Percentiles rank a stretch among this genome's conserved stretches.
Evolutionary conservation across 2,888 invertebrate species (phyloP).

Genomic region (Cryptophagus acutangulus): DNA sequence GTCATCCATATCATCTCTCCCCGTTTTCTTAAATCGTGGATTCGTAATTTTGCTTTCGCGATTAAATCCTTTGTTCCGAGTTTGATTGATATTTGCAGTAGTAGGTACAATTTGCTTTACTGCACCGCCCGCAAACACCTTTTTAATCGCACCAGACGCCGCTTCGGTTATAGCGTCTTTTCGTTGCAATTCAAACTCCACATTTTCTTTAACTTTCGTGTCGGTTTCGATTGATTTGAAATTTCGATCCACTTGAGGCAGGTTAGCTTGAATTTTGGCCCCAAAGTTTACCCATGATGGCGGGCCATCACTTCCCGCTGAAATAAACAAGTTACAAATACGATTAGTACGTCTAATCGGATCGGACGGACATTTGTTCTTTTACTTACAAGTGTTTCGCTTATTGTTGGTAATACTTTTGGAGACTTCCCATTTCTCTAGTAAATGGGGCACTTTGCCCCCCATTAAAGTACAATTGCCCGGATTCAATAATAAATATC

Average conservation of each 20-base stretch:
- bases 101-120: conserved; percentile 43
- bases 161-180: conserved; percentile 86
- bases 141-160: conserved; percentile 53
- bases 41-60: conserved; percentile 9
- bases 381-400: conserved; percentile 1
- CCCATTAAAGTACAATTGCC: conserved; percentile 69
- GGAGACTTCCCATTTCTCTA: conserved; percentile 83
- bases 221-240: conserved; percentile 66
- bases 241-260: conserved; percentile 50
- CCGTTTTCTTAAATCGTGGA: conserved; percentile 10
- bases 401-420: conserved; percentile 37
- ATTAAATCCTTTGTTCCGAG: conserved; percentile 10
- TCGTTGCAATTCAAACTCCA: conserved; percentile 84
- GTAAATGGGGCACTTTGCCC: conserved; percentile 75
- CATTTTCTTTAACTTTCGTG: conserved; percentile 62
- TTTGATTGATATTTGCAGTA: neutral
- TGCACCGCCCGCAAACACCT: conserved; percentile 50
- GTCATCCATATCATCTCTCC: conserved; percentile 48
- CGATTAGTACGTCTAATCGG: no score
- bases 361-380: neutral
- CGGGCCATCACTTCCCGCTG: conserved; percentile 70
- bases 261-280: conserved; percentile 59
- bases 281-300: conserved; percentile 93
- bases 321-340: conserved; percentile 23
- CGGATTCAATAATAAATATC: conserved; percentile 67